These are phyloP conservation scores for Prochilodus magdalenae DNA, from an alignment of 2,113 vertebrate species.

Conservation along the genomic window DNA sequence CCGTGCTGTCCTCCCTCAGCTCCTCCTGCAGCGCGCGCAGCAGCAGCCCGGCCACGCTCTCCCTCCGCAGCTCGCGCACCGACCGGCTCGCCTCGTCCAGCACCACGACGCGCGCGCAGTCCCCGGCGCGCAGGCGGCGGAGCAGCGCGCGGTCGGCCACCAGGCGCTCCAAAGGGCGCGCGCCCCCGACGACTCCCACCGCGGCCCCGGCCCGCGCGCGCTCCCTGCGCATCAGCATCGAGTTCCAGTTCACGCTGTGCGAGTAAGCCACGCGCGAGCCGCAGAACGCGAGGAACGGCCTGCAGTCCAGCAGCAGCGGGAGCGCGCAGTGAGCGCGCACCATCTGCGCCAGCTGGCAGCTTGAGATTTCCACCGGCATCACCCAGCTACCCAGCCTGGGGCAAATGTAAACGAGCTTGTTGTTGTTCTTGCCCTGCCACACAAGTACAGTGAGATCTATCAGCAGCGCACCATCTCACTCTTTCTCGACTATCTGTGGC, in stretches of 20 bases:
- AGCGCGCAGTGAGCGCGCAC: conserved; percentile 56
- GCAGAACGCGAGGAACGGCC: conserved; percentile 84
- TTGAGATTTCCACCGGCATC: conserved; percentile 70
- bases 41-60: conserved; percentile 78
- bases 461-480: too few relatives aligned
- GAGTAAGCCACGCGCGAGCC: conserved; percentile 76
- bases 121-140: conserved; percentile 74
- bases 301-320: conserved; percentile 76
- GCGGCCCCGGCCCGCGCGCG: conserved; percentile 61
- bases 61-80: conserved; percentile 68
- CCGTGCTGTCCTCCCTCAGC: conserved; percentile 60
- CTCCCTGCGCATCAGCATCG: conserved; percentile 79
- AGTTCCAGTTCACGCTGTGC: conserved; percentile 85
- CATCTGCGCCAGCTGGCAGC: conserved; percentile 73
- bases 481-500: too few relatives aligned
- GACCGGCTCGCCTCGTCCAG: conserved; percentile 78
- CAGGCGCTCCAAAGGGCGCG: conserved; percentile 77
- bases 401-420: too few relatives aligned
- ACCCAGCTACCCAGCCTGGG: too few relatives aligned
- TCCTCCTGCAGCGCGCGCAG: conserved; percentile 79
- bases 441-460: too few relatives aligned
- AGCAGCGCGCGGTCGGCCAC: conserved; percentile 80
- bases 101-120: conserved; percentile 78
- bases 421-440: not conserved
- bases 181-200: conserved; percentile 69